phyloP scores from a whole-genome alignment of 2,797 vertebrate genomes.

The Gadopsis marmoratus region DNA sequence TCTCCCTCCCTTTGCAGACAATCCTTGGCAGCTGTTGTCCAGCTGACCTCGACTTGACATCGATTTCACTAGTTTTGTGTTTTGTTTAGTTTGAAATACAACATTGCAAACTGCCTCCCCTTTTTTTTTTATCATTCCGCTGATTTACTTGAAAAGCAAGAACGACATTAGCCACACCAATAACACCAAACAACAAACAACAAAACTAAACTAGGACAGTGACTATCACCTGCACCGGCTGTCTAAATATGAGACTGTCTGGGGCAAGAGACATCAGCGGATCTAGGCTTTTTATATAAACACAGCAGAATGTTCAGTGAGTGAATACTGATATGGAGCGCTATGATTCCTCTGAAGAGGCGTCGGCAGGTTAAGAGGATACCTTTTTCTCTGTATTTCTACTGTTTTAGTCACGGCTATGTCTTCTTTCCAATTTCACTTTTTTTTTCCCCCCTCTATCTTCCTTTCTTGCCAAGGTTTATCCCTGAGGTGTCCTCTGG shows the following conservation, averaged over 20 bases:
- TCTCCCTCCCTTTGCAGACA: conserved; percentile 42
- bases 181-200: conserved; percentile 18
- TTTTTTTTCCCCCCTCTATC: conserved; percentile 68
- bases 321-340: conserved; percentile 64
- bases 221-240: conserved; percentile 62
- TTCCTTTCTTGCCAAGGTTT: conserved; percentile 80
- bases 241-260: conserved; percentile 62
- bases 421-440: conserved; percentile 77
- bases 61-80: conserved; percentile 46
- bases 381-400: conserved; percentile 68
- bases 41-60: conserved; percentile 63
- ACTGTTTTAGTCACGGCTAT: conserved; percentile 82
- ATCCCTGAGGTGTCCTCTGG: conserved; percentile 84
- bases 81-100: conserved; percentile 62
- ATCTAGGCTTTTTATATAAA: conserved; percentile 63
- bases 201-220: conserved; percentile 42
- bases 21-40: conserved; percentile 67
- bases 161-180: conserved; percentile 5
- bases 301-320: conserved; percentile 61
- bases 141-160: conserved; percentile 8
- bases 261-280: conserved; percentile 69
- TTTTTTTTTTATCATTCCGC: conserved; percentile 47
- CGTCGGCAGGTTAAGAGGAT: conserved; percentile 79
- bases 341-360: conserved; percentile 70
- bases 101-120: conserved; percentile 8